phyloP scores from a whole-genome alignment of 1,140 invertebrate species.

The Micrasema minimum region DNA sequence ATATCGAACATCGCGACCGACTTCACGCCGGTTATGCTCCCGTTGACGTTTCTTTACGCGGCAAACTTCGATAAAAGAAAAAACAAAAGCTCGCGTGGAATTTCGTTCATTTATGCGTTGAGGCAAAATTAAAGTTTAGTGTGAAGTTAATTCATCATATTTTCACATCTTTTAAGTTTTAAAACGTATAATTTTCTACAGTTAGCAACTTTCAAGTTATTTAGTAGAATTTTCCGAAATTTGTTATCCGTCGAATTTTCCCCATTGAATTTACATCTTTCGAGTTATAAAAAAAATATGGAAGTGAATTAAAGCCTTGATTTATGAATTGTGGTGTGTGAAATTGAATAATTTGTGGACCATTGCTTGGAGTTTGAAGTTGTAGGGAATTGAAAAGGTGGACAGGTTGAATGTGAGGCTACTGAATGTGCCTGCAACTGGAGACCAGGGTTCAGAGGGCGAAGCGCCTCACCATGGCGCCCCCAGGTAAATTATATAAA shows the following conservation, averaged over 20 bases:
- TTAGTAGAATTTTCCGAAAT: too few relatives aligned
- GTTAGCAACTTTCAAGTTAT: too few relatives aligned
- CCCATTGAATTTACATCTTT: too few relatives aligned
- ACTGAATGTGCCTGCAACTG: conserved; percentile 51
- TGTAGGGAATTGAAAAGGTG: background rate
- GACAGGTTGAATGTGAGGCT: conserved; percentile 31
- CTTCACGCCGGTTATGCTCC: conserved; percentile 13
- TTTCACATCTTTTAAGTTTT: too few relatives aligned
- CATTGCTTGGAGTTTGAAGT: conserved; percentile 3
- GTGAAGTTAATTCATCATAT: conserved; percentile 3
- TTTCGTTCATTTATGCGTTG: background rate
- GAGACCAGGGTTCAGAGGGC: conserved; percentile 36
- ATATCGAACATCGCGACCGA: conserved; percentile 16
- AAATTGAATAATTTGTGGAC: background rate
- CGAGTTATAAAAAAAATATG: too few relatives aligned
- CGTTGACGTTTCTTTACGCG: conserved; percentile 14
- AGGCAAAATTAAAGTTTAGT: background rate
- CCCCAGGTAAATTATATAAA: conserved; percentile 46
- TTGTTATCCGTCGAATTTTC: too few relatives aligned
- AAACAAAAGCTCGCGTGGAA: conserved; percentile 5
- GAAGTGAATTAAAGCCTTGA: too few relatives aligned
- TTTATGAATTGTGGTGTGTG: too few relatives aligned
- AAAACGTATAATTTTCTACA: too few relatives aligned
- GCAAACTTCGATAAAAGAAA: conserved; percentile 14
- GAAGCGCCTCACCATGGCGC: conserved; percentile 43